Conservation (phyloP, 2,888 invertebrate genomes). For the Volucella zonaria region DNA sequence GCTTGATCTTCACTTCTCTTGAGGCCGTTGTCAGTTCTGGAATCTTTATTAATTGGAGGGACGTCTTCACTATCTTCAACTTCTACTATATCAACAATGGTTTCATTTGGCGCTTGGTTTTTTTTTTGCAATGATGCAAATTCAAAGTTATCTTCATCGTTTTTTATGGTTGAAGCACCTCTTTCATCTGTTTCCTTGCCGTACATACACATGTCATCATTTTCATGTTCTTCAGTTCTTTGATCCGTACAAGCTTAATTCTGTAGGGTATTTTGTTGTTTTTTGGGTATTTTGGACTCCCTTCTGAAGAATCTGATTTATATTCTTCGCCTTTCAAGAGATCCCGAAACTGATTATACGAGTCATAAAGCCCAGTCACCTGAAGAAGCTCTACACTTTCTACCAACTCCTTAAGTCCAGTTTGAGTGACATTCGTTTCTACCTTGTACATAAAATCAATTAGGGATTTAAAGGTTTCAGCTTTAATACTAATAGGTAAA, state of each 20-base stretch:
- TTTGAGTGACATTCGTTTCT: slow-evolving; percentile 91
- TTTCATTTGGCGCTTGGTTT: not conserved
- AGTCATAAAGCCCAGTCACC: too few relatives aligned
- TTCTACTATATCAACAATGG: slow-evolving; percentile 31
- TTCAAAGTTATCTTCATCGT: too few relatives aligned
- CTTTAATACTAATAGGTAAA: slow-evolving; percentile 90
- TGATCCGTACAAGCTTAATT: too few relatives aligned
- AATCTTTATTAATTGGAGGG: not conserved
- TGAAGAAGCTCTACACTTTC: slow-evolving; percentile 90
- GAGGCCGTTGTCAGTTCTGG: too few relatives aligned
- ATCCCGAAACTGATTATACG: slow-evolving; percentile 57
- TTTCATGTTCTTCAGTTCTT: too few relatives aligned
- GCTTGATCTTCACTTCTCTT: slow-evolving; percentile 1
- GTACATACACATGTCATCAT: too few relatives aligned
- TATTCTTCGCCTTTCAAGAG: slow-evolving; percentile 4
- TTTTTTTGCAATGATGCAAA: not conserved
- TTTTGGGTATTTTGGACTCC: not conserved
- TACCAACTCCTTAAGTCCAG: slow-evolving; percentile 88
- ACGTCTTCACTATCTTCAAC: slow-evolving; percentile 43
- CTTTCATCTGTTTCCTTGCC: too few relatives aligned
- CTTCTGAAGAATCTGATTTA: not conserved
- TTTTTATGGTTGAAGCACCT: too few relatives aligned
- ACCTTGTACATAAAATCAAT: slow-evolving; percentile 94
- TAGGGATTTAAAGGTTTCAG: slow-evolving; percentile 90
- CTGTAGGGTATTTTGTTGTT: too few relatives aligned